phyloP scores from a whole-genome alignment of 92 coral and sea anemone genomes.

The Siderastrea siderea region DNA sequence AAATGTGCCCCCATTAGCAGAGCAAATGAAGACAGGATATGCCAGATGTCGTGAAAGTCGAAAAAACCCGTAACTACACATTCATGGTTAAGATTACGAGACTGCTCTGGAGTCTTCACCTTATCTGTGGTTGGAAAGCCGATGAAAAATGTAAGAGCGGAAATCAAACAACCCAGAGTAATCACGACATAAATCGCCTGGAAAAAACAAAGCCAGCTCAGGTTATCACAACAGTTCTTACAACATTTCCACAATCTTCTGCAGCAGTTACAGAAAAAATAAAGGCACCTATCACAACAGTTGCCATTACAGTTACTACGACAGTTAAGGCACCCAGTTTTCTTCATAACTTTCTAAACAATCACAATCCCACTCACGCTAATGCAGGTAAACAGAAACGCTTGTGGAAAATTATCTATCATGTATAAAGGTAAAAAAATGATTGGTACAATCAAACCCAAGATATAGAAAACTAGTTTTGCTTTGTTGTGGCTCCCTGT shows the following conservation, averaged over 20 bases:
- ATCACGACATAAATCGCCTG: constrained; percentile 55
- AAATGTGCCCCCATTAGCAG: constrained; percentile 80
- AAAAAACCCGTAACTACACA: constrained; percentile 73
- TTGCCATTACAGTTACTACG: too few relatives aligned
- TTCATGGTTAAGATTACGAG: constrained; percentile 83
- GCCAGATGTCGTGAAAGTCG: constrained; percentile 57
- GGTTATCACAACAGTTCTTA: neutral
- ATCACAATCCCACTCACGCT: too few relatives aligned
- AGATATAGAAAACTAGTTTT: too few relatives aligned
- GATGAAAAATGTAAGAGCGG: constrained; percentile 68
- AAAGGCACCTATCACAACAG: too few relatives aligned
- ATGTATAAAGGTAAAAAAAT: too few relatives aligned
- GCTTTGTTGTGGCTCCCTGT: too few relatives aligned
- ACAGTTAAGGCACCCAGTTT: too few relatives aligned
- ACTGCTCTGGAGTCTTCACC: constrained; percentile 56
- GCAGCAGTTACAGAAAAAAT: too few relatives aligned
- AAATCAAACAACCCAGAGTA: constrained; percentile 27
- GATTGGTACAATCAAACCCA: too few relatives aligned
- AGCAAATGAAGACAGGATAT: constrained; percentile 81
- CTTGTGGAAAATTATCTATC: too few relatives aligned
- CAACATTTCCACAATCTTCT: neutral
- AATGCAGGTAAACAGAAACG: too few relatives aligned
- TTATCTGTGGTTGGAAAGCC: constrained; percentile 75
- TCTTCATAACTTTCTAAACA: too few relatives aligned
- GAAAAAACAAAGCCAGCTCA: constrained; percentile 7